Conservation (phyloP, 2,888 invertebrate species). For the Petrophora chlorosata region DNA sequence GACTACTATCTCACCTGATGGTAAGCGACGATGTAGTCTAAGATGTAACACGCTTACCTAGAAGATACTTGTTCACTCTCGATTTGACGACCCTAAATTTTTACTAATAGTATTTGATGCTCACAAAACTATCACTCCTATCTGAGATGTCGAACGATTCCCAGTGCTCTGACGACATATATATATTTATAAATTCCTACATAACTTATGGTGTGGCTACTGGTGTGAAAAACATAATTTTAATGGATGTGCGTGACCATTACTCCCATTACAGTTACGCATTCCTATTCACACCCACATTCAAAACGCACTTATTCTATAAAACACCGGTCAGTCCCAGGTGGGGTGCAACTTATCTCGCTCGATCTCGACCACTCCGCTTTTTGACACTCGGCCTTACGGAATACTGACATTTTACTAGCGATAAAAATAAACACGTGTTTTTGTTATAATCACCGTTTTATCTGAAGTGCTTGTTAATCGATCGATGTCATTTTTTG, state of each 20-base stretch:
- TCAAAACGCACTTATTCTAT: conserved; percentile 25
- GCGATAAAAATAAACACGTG: conserved; percentile 67
- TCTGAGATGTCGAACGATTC: too few species aligned
- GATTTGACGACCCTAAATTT: too few species aligned
- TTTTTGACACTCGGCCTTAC: conserved; percentile 68
- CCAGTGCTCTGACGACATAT: too few species aligned
- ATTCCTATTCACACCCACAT: conserved; percentile 29
- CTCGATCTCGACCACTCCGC: conserved; percentile 72
- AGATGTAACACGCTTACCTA: too few species aligned
- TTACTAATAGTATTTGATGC: too few species aligned
- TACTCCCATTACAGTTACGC: conserved; percentile 25
- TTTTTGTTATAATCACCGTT: conserved; percentile 59
- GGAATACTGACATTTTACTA: conserved; percentile 54
- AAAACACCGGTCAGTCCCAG: conserved; percentile 47
- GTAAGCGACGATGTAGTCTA: too few species aligned
- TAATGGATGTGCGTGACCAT: conserved; percentile 36
- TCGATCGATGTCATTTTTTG: conserved; percentile 40
- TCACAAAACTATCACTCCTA: too few species aligned
- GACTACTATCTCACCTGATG: too few species aligned
- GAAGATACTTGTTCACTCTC: too few species aligned
- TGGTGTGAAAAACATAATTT: too few species aligned
- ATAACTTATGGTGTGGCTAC: too few species aligned
- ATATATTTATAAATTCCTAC: too few species aligned
- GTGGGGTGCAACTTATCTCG: conserved; percentile 64
- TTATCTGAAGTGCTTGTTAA: conserved; percentile 55